Conservation (phyloP, 2,888 invertebrate species). For the Cyaniris semiargus region DNA sequence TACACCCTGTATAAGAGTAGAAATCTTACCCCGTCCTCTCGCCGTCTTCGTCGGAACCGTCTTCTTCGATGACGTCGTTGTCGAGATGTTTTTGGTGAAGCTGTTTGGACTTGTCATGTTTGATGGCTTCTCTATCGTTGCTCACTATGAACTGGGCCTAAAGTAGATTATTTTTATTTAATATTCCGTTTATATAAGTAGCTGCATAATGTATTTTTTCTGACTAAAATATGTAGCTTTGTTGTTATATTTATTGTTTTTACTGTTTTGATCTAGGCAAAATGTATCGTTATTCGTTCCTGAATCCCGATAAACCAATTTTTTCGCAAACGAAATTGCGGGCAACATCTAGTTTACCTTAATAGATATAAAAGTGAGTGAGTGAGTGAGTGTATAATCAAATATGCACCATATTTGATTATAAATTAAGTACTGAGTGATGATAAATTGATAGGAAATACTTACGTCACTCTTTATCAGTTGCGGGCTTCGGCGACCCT, state of each 20-base stretch:
- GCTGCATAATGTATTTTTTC: too few relatives aligned
- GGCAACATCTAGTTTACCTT: too few relatives aligned
- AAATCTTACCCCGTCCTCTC: slow-evolving; percentile 22
- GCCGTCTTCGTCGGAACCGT: slow-evolving; percentile 26
- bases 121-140: slow-evolving; percentile 47
- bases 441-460: not conserved
- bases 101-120: not conserved
- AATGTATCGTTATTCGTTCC: too few relatives aligned
- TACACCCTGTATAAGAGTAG: not conserved
- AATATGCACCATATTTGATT: too few relatives aligned
- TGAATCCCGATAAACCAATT: too few relatives aligned
- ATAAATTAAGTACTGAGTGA: not conserved
- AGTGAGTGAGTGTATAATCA: too few relatives aligned
- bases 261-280: too few relatives aligned
- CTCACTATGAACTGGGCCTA: not conserved
- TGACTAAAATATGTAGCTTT: too few relatives aligned
- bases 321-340: too few relatives aligned
- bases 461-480: slow-evolving; percentile 58
- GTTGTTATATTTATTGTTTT: too few relatives aligned
- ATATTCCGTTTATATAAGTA: not conserved
- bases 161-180: not conserved
- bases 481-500: slow-evolving; percentile 55
- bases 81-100: not conserved
- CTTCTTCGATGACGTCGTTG: not conserved
- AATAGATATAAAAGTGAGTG: too few relatives aligned